Percentiles rank a stretch among this genome's conserved stretches.
phyloP scores from a whole-genome alignment of 2,797 vertebrate species.

The Intellagama lesueurii region DNA sequence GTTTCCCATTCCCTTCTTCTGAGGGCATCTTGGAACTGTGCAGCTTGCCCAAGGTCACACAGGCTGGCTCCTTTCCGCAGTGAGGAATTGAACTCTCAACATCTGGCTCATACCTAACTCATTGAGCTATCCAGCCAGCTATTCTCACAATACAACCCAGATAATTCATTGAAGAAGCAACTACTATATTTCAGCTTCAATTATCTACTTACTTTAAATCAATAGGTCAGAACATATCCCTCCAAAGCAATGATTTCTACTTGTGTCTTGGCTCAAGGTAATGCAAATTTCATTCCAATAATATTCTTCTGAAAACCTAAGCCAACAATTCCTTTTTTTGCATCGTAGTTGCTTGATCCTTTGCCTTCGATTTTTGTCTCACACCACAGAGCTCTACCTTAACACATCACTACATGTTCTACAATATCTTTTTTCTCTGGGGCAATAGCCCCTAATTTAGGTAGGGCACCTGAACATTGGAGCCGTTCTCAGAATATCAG shows the following conservation, averaged over 20 bases:
- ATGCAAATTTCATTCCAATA: conserved; percentile 18
- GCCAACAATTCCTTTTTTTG: conserved; percentile 23
- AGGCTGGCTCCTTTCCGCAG: no score
- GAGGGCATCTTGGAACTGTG: no score
- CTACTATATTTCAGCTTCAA: not conserved
- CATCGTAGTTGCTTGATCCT: not conserved
- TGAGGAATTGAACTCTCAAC: no score
- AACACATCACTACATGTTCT: no score
- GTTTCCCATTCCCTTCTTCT: no score
- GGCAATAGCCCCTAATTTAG: no score
- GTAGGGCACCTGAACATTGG: no score
- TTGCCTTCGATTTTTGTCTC: conserved; percentile 5
- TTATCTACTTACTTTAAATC: conserved; percentile 38
- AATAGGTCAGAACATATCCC: conserved; percentile 17
- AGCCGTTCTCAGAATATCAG: no score
- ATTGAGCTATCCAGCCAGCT: no score
- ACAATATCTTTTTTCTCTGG: no score
- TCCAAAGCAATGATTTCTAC: conserved; percentile 47
- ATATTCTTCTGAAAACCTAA: not conserved
- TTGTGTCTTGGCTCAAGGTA: conserved; percentile 15
- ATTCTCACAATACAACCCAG: conserved; percentile 6
- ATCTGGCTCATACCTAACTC: no score
- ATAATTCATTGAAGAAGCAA: conserved; percentile 4
- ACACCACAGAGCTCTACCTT: conserved; percentile 32
- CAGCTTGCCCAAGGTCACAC: no score